A percentile compares a stretch with the other conserved stretches of the same genome.
phyloP scores from a whole-genome alignment of 2,113 vertebrate genomes.

The Naja naja region DNA sequence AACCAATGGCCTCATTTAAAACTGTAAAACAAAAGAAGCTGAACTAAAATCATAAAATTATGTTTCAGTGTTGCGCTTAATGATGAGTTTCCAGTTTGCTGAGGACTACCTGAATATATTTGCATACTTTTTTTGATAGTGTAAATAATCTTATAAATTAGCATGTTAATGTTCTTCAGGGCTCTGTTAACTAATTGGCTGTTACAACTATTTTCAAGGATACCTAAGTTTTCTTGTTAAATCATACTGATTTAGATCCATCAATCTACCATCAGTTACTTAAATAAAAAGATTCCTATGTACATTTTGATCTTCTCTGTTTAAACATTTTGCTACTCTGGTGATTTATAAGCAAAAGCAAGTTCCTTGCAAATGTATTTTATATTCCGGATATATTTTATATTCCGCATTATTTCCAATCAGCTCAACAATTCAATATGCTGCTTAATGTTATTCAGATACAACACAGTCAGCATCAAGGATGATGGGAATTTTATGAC shows the following conservation, averaged over 20 bases:
- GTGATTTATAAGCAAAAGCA: constrained; percentile 26
- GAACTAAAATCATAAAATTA: not conserved
- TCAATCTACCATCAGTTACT: not conserved
- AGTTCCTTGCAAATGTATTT: constrained; percentile 15
- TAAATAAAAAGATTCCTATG: not conserved
- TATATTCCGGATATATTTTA: constrained; percentile 20
- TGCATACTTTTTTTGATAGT: not conserved
- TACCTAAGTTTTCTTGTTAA: not conserved
- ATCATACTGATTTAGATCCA: not conserved
- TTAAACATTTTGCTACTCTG: constrained; percentile 21
- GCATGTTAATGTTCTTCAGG: not conserved
- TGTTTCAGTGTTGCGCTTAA: not conserved
- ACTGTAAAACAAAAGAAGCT: not conserved
- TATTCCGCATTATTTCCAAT: constrained; percentile 32
- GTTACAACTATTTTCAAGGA: not conserved
- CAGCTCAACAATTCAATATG: constrained; percentile 43
- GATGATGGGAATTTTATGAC: constrained; percentile 24
- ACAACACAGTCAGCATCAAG: constrained; percentile 24
- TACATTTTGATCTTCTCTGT: constrained; percentile 5
- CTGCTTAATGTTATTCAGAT: constrained; percentile 45
- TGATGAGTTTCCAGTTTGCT: not conserved
- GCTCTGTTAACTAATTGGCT: not conserved
- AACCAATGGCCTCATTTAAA: not conserved
- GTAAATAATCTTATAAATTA: not conserved
- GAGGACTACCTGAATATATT: not conserved